Base-by-base conservation (phyloP, 2,888 invertebrate genomes). In the Drosophila tripunctata region DNA sequence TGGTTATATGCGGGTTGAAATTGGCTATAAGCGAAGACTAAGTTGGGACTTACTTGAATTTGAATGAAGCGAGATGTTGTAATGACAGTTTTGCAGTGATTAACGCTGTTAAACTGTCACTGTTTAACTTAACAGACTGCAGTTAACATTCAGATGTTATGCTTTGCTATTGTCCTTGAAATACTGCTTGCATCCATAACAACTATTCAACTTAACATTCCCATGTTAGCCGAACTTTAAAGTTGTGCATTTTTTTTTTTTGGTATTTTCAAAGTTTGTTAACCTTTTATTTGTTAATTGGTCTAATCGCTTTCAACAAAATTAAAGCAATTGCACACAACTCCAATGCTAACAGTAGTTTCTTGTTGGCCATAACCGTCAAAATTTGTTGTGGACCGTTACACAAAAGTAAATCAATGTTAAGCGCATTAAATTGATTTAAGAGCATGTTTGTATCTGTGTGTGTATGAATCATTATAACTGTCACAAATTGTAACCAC, bases 371-470 rank as follows among this genome's bases (percentile, higher is more conserved):
- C 12, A 44, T 44, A 44, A 27, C 43, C 10, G 21, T 21, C 1
- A n/a, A 21, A 38, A 15, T 19, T 30, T 17, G 21, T 14, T 15
- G 30, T 30, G 15, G 7, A 30, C 50, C 14, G 47, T 55, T 47
- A 47, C 6, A 4, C 22, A 27, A 47, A n/a, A 48, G 17, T 35
- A 47, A 63, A 27, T 31, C 19, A 8, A 22, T 10, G 22, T 57
- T 70, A 77, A 69, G 58, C 66, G 31, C 41, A 36, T 77, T 78
- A 58, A 60, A 65, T 44, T 31, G 35, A 12, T 40, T 24, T 24
- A 45, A 56, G 21, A 19, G 2, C 54, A 27, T 12, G 21, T 40
- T 36, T 50, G 17, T 65, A 33, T 51, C 27, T 27, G 7, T 35
- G 4, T 15, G 5, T 30, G 35, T n/a, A n/a, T 45, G 19, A 67